Evolutionary conservation across 2,113 vertebrate species (phyloP).

Genomic region (Deroptyus accipitrinus): DNA sequence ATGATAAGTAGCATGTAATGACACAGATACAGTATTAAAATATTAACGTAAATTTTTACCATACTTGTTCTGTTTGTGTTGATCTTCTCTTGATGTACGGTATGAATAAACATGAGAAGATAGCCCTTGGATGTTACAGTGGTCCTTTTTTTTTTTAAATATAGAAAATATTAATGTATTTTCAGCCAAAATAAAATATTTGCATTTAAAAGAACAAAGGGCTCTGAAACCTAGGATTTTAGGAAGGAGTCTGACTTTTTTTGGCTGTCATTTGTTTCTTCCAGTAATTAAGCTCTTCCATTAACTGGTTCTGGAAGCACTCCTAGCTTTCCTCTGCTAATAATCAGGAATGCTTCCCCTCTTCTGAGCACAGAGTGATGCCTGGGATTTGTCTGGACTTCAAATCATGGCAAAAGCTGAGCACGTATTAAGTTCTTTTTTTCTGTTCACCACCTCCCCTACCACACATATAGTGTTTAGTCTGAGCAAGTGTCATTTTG

Average conservation of each 20-base stretch:
- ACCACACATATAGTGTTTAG: background rate
- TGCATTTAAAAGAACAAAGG: background rate
- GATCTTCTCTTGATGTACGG: background rate
- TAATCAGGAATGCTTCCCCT: background rate
- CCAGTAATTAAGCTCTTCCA: background rate
- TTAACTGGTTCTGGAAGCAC: background rate
- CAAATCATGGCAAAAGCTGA: background rate
- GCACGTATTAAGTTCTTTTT: background rate
- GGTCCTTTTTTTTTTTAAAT: background rate
- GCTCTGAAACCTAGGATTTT: background rate
- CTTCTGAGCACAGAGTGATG: background rate
- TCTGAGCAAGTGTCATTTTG: background rate
- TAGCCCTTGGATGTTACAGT: background rate
- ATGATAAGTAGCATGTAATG: background rate
- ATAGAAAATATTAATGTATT: background rate
- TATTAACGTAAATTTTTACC: background rate
- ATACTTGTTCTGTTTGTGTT: background rate
- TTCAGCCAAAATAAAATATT: background rate
- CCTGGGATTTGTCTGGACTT: background rate
- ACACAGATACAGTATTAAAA: background rate
- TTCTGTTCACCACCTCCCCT: background rate
- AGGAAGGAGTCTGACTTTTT: background rate
- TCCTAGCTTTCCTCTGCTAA: background rate
- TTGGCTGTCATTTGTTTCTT: background rate
- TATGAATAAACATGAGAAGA: background rate